A percentile compares a stretch with the other conserved stretches of the same genome.
These are phyloP conservation scores for Lepus townsendii DNA, from an alignment of 2,797 vertebrate species.

Conservation along the genomic window DNA sequence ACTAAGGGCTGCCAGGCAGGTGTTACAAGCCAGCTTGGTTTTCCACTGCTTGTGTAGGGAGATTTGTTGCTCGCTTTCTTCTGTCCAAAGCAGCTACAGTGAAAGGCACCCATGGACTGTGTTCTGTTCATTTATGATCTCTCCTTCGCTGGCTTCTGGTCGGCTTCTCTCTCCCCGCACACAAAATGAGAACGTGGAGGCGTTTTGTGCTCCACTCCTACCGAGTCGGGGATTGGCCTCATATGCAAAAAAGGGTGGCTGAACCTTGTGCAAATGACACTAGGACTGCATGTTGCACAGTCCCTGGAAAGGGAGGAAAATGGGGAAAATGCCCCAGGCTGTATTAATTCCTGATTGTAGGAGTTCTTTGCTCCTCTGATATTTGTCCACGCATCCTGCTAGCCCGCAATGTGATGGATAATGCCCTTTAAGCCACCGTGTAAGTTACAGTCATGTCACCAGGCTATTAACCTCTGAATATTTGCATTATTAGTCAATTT, in stretches of 20 bases:
- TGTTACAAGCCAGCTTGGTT: background rate
- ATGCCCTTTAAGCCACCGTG: slow-evolving; percentile 63
- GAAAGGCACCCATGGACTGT: background rate
- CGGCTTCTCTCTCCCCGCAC: background rate
- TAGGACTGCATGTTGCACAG: accelerated
- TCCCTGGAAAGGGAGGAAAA: background rate
- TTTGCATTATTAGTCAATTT: slow-evolving; percentile 89
- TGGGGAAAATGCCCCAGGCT: background rate
- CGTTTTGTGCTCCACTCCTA: accelerated
- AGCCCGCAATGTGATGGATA: slow-evolving; percentile 18
- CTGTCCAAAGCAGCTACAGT: background rate
- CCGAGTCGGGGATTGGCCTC: background rate
- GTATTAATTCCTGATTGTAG: background rate
- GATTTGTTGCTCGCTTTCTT: background rate
- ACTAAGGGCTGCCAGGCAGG: background rate
- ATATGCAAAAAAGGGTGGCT: background rate
- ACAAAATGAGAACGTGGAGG: background rate
- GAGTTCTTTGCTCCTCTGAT: slow-evolving; percentile 31
- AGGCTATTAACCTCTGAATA: slow-evolving; percentile 85
- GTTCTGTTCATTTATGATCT: background rate
- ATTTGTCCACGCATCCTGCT: background rate
- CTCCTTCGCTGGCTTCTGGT: background rate
- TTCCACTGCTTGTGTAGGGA: background rate
- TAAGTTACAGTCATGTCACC: slow-evolving; percentile 79
- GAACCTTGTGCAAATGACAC: background rate